Evolutionary conservation across 2,888 invertebrate species (phyloP), one percentile per base, ranked within the genome.

Genomic region (Nephrocerus scutellatus): DNA sequence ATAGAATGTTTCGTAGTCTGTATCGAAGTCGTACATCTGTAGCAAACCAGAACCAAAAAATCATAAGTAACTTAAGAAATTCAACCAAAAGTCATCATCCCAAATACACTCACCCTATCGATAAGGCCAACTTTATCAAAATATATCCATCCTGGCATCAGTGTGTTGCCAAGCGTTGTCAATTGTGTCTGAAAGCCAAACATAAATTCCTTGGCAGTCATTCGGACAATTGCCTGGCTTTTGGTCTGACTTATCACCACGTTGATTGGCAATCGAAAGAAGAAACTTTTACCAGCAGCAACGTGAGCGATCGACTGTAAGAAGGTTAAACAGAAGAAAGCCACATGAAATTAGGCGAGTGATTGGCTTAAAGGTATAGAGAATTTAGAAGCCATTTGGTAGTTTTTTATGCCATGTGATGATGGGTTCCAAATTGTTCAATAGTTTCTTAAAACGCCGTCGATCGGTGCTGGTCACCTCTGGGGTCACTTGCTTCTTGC

Each of bases 81-180:
- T 6, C n/a, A 37, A 14, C 16, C 30, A n/a, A n/a, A n/a, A n/a
- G n/a, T n/a, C n/a, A n/a, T n/a, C n/a, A 3, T 30, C 10, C 25
- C 10, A 13, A 14, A 12, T 30, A 3, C 12, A 72, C 79, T 76
- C 69, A 88, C 89, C 68, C 89, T 72, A 69, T 90, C 89, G 50
- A 92, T 88, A 2, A 91, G 74, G 1, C 91, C 91, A 9, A 92
- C 76, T 55, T 85, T 87, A 53, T 90, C 85, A 59, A 89, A 90
- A 40, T 77, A 80, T 38, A 90, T 86, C 84, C 89, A 90, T 9
- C 79, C 76, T 0, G 88, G 85, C 70, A 90, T 68, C 52, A 90
- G 75, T 13, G 80, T 81, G 63, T 90, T 86, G 0, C 90, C 90
- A 36, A 91, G 63, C 2, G 83, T 82, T 66, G 91, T 82, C 40